Conservation (phyloP, 2,113 vertebrate genomes). For the Semicossyphus pulcher region DNA sequence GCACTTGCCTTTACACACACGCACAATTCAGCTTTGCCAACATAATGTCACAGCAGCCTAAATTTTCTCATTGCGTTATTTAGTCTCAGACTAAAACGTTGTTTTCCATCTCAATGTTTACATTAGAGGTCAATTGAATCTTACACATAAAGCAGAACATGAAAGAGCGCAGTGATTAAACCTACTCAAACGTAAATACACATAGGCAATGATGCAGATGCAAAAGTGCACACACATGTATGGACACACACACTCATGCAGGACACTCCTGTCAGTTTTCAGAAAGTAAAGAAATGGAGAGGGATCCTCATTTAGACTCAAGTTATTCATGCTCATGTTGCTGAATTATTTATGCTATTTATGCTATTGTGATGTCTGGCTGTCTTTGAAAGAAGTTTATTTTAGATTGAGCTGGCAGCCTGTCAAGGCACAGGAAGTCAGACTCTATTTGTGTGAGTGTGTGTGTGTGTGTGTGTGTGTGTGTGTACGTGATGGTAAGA, state of each 20-base stretch:
- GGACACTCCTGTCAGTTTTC: constrained; percentile 34
- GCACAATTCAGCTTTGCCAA: background rate
- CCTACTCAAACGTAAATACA: background rate
- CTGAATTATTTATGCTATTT: constrained; percentile 80
- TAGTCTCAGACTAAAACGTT: background rate
- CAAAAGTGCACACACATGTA: background rate
- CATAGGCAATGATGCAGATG: background rate
- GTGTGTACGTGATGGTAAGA: constrained; percentile 40
- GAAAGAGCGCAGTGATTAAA: background rate
- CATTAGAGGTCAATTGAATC: background rate
- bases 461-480: constrained; percentile 11
- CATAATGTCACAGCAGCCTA: too few relatives aligned
- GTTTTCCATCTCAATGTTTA: background rate
- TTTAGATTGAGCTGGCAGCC: constrained; percentile 74
- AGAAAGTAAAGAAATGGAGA: constrained; percentile 48
- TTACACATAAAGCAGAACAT: constrained; percentile 3
- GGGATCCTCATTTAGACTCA: constrained; percentile 60
- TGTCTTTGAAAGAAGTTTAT: constrained; percentile 74
- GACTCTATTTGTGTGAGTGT: constrained; percentile 33
- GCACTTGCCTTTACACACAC: background rate
- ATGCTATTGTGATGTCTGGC: constrained; percentile 72
- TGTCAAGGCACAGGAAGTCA: constrained; percentile 63
- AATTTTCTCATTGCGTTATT: background rate
- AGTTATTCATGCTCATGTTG: constrained; percentile 73
- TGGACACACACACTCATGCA: background rate